phyloP scores from a whole-genome alignment of 1,140 invertebrate genomes.

The Hylaeus anthracinus region DNA sequence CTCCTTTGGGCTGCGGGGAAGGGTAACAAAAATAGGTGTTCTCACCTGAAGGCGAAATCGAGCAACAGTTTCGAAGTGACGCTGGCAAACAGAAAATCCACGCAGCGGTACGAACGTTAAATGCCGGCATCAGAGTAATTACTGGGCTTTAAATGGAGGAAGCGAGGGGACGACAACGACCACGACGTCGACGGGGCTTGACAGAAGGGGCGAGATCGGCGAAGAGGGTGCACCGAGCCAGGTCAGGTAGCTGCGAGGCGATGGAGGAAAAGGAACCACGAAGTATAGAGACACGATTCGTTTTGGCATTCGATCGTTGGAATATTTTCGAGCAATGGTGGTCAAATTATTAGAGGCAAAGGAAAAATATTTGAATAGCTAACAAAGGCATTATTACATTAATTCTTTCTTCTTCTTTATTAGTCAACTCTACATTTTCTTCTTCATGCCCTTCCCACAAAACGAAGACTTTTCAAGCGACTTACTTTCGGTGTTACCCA shows the following conservation, averaged over 20 bases:
- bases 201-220: constrained; percentile 44
- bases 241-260: constrained; percentile 23
- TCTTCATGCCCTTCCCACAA: too few relatives aligned
- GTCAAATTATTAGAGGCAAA: too few relatives aligned
- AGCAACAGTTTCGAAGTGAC: constrained; percentile 47
- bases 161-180: constrained; percentile 62
- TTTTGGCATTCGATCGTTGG: not conserved
- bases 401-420: too few relatives aligned
- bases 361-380: too few relatives aligned
- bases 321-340: too few relatives aligned
- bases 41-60: constrained; percentile 37
- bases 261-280: constrained; percentile 12
- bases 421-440: too few relatives aligned
- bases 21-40: constrained; percentile 15
- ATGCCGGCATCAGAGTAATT: constrained; percentile 70
- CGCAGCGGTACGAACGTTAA: constrained; percentile 62
- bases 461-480: not conserved
- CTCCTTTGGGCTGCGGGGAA: not conserved
- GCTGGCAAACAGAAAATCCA: constrained; percentile 52
- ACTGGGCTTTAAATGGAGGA: constrained; percentile 72
- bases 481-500: too few relatives aligned
- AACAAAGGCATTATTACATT: too few relatives aligned
- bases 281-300: constrained; percentile 22
- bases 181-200: constrained; percentile 53
- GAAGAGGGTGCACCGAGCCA: constrained; percentile 42